Conservation (phyloP, 2,113 vertebrate species). For the Periophthalmus modestus region DNA sequence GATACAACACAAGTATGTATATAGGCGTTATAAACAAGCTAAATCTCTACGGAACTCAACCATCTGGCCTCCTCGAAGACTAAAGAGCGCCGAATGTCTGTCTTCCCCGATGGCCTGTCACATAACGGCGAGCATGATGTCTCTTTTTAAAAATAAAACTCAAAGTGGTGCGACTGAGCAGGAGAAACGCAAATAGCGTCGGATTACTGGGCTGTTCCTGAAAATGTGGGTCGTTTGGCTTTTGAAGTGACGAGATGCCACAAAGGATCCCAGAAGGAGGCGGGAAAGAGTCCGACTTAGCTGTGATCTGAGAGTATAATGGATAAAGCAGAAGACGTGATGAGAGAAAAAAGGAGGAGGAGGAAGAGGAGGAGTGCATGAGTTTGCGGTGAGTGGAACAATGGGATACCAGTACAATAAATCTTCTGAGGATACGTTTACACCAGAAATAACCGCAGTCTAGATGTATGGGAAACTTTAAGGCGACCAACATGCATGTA, state of each 20-base stretch:
- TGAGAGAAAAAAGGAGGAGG: not conserved
- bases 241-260: slow-evolving; percentile 6
- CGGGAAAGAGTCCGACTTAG: slow-evolving; percentile 1
- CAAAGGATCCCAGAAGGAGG: slow-evolving; percentile 2
- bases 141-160: slow-evolving; percentile 65
- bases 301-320: slow-evolving; percentile 3
- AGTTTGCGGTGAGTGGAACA: not conserved
- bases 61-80: slow-evolving; percentile 64
- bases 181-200: slow-evolving; percentile 1
- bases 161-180: slow-evolving; percentile 30
- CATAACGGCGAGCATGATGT: slow-evolving; percentile 53
- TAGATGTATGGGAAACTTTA: not conserved
- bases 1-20: not conserved
- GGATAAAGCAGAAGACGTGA: not conserved
- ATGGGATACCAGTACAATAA: not conserved
- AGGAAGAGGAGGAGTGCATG: not conserved
- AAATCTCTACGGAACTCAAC: slow-evolving; percentile 55
- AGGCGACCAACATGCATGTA: not conserved
- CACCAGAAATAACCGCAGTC: not conserved
- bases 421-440: not conserved
- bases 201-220: slow-evolving; percentile 4
- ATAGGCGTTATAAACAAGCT: slow-evolving; percentile 10
- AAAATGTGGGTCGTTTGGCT: slow-evolving; percentile 8
- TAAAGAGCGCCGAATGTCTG: slow-evolving; percentile 49
- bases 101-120: slow-evolving; percentile 54